phyloP scores from a whole-genome alignment of 2,113 vertebrate species.

The Typhlomys cinereus region DNA sequence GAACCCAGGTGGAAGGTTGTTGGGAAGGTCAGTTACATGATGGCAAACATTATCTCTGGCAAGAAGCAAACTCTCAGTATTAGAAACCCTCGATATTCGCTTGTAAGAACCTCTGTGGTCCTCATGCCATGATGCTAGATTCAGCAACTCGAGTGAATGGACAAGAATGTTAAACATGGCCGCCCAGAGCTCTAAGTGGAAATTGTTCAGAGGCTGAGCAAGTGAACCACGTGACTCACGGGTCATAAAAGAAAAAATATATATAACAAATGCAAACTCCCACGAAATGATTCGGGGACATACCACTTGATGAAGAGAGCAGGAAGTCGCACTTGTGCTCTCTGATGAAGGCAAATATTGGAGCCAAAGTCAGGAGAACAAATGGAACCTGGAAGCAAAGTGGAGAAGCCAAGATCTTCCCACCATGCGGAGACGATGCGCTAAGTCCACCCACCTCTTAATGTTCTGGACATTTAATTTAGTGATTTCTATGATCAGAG shows the following conservation, averaged over 20 bases:
- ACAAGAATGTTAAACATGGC: background rate
- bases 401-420: background rate
- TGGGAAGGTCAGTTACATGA: background rate
- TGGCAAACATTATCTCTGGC: background rate
- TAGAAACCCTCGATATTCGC: background rate
- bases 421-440: background rate
- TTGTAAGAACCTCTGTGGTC: too few species aligned
- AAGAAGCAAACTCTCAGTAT: background rate
- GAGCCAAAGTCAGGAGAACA: background rate
- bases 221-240: background rate
- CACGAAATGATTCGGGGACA: background rate
- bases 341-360: constrained; percentile 42
- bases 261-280: constrained; percentile 31
- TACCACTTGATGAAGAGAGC: background rate
- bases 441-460: background rate
- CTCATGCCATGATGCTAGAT: too few species aligned
- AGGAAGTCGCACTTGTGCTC: background rate
- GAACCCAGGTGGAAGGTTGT: too few species aligned
- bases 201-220: background rate
- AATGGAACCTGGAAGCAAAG: background rate
- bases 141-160: constrained; percentile 40
- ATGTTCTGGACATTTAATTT: background rate
- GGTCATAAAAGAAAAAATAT: constrained; percentile 31
- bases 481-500: background rate
- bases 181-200: background rate